Evolutionary conservation across 2,797 vertebrate species (phyloP).

Genomic region (Gephyroberyx darwinii): DNA sequence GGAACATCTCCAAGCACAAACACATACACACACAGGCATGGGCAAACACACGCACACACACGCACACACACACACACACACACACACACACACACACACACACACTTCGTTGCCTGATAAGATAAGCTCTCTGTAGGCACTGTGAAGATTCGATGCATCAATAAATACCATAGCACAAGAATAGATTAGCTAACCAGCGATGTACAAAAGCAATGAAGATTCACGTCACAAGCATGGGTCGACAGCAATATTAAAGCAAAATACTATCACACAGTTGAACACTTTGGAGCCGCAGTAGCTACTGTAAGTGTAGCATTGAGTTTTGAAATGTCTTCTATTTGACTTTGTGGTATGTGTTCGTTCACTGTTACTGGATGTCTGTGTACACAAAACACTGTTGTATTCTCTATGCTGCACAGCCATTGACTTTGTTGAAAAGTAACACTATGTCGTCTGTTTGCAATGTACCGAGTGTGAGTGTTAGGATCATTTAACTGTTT

Average conservation of each 20-base stretch:
- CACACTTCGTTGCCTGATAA: conserved; percentile 24
- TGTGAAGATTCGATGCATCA: conserved; percentile 41
- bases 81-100: neutral
- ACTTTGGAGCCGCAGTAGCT: conserved; percentile 32
- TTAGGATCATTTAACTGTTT: conserved; percentile 33
- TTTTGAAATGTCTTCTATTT: conserved; percentile 59
- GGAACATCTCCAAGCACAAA: conserved; percentile 4
- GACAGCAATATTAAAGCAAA: conserved; percentile 69
- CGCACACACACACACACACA: neutral
- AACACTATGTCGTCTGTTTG: conserved; percentile 51
- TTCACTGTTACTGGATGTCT: conserved; percentile 63
- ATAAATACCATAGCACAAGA: conserved; percentile 47
- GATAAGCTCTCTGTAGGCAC: conserved; percentile 37
- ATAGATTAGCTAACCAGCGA: conserved; percentile 44
- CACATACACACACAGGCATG: conserved; percentile 5
- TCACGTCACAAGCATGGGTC: conserved; percentile 52
- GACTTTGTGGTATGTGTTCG: conserved; percentile 73
- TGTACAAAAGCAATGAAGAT: conserved; percentile 59
- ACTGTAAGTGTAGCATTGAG: conserved; percentile 57
- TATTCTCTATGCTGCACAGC: conserved; percentile 55
- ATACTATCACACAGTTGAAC: conserved; percentile 37
- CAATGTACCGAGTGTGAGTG: conserved; percentile 43
- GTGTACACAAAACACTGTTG: conserved; percentile 54
- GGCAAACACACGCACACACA: conserved; percentile 16
- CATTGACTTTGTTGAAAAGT: conserved; percentile 48